These are phyloP conservation scores for Perithous albicinctus DNA, from an alignment of 2,888 invertebrate genomes.

Conservation along the genomic window DNA sequence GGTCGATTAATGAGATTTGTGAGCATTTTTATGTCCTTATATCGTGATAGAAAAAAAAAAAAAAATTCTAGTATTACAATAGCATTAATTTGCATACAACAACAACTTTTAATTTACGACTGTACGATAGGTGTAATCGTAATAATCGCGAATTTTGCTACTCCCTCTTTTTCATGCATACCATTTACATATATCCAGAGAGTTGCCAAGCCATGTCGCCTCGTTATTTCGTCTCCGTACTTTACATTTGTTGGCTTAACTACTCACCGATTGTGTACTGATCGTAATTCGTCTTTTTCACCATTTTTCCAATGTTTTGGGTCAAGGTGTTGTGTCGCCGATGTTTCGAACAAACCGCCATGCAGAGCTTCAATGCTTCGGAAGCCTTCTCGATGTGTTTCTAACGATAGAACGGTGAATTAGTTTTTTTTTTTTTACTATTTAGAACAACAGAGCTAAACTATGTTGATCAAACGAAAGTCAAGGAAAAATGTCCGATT, in stretches of 20 bases:
- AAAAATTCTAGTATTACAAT: neutral
- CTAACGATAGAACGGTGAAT: conserved; percentile 70
- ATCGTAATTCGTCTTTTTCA: conserved; percentile 91
- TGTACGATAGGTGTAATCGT: neutral
- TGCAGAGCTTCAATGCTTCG: conserved; percentile 90
- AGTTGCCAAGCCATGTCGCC: neutral
- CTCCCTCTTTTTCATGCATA: conserved; percentile 6
- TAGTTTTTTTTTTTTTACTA: conserved; percentile 41
- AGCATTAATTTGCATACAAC: neutral
- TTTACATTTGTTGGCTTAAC: conserved; percentile 3
- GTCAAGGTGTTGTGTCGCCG: conserved; percentile 90
- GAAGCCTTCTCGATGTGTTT: conserved; percentile 91
- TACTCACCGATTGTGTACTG: conserved; percentile 88
- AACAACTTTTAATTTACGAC: neutral
- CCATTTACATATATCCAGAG: neutral
- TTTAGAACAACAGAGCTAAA: neutral
- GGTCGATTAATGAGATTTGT: no score
- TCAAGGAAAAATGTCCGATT: no score
- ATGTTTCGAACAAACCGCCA: conserved; percentile 91
- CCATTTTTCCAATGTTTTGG: conserved; percentile 93
- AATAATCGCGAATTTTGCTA: neutral
- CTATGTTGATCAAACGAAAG: neutral
- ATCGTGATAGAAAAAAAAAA: neutral
- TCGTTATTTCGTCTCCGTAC: neutral
- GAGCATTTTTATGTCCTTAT: neutral